These are phyloP conservation scores for Chloropsis hardwickii DNA, from an alignment of 2,113 vertebrate genomes.

Conservation along the genomic window DNA sequence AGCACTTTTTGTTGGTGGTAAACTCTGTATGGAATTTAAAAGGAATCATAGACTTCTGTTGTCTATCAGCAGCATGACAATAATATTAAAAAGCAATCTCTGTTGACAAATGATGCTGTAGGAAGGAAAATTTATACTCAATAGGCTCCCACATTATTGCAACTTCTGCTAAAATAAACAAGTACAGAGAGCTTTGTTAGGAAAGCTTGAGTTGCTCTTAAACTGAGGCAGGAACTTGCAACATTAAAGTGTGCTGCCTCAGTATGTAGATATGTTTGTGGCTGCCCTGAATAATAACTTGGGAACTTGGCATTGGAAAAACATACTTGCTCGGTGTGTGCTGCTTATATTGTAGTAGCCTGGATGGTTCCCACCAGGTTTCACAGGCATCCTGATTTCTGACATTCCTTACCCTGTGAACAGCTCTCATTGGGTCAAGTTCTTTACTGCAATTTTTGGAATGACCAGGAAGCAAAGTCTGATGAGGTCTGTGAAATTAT, in stretches of 20 bases:
- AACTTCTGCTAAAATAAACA: not conserved
- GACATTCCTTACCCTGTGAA: not conserved
- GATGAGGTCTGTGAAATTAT: not conserved
- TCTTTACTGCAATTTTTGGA: not conserved
- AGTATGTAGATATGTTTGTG: not conserved
- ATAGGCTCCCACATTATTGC: not conserved
- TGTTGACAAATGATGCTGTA: not conserved
- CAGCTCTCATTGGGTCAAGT: not conserved
- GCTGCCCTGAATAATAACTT: not conserved
- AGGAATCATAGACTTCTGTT: not conserved
- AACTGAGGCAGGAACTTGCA: not conserved
- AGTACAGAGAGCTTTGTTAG: not conserved
- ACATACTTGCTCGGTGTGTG: not conserved
- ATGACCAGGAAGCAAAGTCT: not conserved
- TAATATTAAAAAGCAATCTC: not conserved
- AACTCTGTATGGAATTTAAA: not conserved
- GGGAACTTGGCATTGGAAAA: not conserved
- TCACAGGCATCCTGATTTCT: not conserved
- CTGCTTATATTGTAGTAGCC: not conserved
- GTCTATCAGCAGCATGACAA: not conserved
- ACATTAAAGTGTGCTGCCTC: not conserved
- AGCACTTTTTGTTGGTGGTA: not conserved
- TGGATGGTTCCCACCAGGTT: not conserved
- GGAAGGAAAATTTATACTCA: not conserved
- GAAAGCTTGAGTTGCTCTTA: not conserved